Percentiles rank a stretch among this genome's conserved stretches.
Evolutionary conservation across 64 coral and sea anemone species (phyloP).

Genomic region (Actinia equina): DNA sequence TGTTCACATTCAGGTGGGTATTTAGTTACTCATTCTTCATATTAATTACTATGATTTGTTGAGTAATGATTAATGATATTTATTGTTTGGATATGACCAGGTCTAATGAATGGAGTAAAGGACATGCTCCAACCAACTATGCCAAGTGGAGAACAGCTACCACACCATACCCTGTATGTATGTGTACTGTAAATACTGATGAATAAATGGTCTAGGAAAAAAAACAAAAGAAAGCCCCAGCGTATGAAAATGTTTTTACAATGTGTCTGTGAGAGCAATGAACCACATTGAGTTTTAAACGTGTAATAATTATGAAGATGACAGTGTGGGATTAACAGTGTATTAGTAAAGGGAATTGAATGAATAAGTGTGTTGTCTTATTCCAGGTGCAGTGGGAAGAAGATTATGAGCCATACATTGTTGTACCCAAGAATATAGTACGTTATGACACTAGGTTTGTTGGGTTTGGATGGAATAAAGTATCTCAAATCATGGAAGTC

Average conservation of each 20-base stretch:
- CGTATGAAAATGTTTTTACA: too few species aligned
- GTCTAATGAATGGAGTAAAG: conserved; percentile 85
- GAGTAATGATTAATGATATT: too few species aligned
- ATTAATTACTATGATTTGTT: neutral
- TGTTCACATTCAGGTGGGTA: conserved; percentile 78
- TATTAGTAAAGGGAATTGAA: neutral
- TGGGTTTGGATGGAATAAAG: conserved; percentile 99
- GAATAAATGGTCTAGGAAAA: too few species aligned
- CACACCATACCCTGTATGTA: conserved; percentile 76
- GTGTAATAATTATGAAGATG: too few species aligned
- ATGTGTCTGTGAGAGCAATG: too few species aligned
- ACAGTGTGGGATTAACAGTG: too few species aligned
- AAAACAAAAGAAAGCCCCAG: too few species aligned
- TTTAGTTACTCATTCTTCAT: neutral
- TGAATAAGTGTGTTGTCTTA: neutral
- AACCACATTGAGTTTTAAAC: too few species aligned
- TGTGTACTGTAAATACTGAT: too few species aligned
- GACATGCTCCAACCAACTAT: conserved; percentile 94
- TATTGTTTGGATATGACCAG: conserved; percentile 19
- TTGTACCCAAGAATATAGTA: conserved; percentile 63
- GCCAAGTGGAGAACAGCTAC: conserved; percentile 96
- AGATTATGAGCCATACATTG: conserved; percentile 89
- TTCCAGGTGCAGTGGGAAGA: conserved; percentile 85
- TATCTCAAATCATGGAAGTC: conserved; percentile 94
- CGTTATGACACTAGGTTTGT: conserved; percentile 88